Base-by-base conservation (phyloP, 2,888 invertebrate species). In the Stenichneumon culpator region DNA sequence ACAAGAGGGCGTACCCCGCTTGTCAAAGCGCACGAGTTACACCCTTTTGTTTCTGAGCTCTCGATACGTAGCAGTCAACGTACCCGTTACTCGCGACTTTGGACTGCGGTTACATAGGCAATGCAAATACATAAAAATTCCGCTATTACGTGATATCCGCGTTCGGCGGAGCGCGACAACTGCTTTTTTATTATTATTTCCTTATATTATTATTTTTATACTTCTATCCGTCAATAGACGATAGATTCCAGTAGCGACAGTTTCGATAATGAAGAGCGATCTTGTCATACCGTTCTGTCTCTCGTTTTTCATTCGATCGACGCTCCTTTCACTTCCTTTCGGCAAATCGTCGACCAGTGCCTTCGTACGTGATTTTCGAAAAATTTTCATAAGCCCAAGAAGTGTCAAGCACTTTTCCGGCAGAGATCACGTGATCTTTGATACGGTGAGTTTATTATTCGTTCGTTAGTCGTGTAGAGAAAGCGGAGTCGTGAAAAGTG, bases 141-240 rank as follows among this genome's bases (percentile, higher is more conserved):
- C 36, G 36, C 50, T 36, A 74, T 85, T 85, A 79, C 79, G 82
- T 57, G 79, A 85, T 75, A 75, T 85, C 79, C 82, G 82, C 47
- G 68, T 79, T 70, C 82, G 75, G n/a, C 32, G 47, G 69, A 82
- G 84, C 74, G 75, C 67, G 82, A 79, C 74, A 70, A 14, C 22
- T 57, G 44, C 69, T 57, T 16, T 25, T 75, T 82, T 47, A 25
- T 69, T 36, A 44, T 47, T 65, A n/a, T 69, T 36, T 60, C 16
- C 14, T 60, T 73, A 52, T 60, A 44, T 32, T 67, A 39, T 68
- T 74, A 22, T 39, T 67, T 80, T 52, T n/a, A 50, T 52, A 16
- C 44, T 74, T 79, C 80, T 14, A 44, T 9, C 28, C n/a, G n/a
- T 60, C 54, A 36, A 22, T 25, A 77, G 63, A 54, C 52, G 73